Conservation (phyloP, 2,888 invertebrate genomes). For the Hydraecia micacea region DNA sequence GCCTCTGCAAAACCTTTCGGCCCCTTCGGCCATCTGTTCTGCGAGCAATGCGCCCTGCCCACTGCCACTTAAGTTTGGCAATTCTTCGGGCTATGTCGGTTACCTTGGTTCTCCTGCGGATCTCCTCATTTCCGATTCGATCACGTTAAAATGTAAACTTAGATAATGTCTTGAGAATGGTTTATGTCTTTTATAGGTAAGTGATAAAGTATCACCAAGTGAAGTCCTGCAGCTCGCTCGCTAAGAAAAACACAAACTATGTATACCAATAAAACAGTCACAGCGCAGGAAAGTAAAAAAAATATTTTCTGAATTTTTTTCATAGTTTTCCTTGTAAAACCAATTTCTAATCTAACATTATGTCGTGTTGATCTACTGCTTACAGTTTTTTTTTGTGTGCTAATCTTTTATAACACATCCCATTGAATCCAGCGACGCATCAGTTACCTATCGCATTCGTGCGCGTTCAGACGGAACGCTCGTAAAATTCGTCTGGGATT, state of each 20-base stretch:
- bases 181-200: background rate
- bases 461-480: conserved; percentile 40
- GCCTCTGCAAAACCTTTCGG: too few species aligned
- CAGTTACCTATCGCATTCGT: conserved; percentile 51
- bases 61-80: too few species aligned
- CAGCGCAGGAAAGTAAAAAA: background rate
- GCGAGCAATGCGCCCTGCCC: too few species aligned
- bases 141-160: too few species aligned
- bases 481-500: conserved; percentile 30
- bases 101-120: too few species aligned
- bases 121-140: too few species aligned
- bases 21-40: too few species aligned
- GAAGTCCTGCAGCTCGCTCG: background rate
- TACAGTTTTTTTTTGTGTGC: background rate
- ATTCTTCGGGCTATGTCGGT: too few species aligned
- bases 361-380: conserved; percentile 47
- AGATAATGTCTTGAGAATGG: background rate
- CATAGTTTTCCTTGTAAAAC: conserved; percentile 9
- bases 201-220: background rate
- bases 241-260: background rate
- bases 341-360: conserved; percentile 28
- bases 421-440: conserved; percentile 44
- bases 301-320: too few species aligned
- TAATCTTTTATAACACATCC: conserved; percentile 55
- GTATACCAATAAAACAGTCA: background rate